Evolutionary conservation across 92 coral and sea anemone species (phyloP).

Genomic region (Bergia puertoricense): DNA sequence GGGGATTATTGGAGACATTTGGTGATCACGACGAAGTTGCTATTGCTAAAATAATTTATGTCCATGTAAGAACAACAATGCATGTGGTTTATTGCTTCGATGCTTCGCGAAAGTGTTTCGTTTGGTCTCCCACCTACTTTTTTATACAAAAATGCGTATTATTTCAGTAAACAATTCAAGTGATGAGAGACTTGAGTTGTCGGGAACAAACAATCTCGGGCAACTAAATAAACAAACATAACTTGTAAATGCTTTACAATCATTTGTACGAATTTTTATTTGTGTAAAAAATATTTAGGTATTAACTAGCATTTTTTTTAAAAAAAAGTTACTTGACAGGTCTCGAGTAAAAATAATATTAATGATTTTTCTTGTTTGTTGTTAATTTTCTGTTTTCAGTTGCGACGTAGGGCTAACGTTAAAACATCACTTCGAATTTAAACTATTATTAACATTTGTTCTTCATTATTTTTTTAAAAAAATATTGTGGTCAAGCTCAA

Average conservation of each 20-base stretch:
- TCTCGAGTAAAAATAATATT: background rate
- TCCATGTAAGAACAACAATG: background rate
- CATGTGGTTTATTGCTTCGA: conserved; percentile 1
- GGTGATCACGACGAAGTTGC: background rate
- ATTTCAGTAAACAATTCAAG: conserved; percentile 13
- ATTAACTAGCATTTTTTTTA: background rate
- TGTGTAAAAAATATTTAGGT: background rate
- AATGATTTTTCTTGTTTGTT: background rate
- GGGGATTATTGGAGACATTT: background rate
- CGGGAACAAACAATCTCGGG: background rate
- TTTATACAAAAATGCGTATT: background rate
- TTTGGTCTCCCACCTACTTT: conserved; percentile 13
- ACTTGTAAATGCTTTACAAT: background rate
- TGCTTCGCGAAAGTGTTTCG: background rate
- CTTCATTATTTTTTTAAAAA: background rate
- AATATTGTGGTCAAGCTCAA: background rate
- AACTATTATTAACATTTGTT: background rate
- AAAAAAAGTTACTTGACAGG: background rate
- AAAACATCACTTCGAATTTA: background rate
- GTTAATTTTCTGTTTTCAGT: background rate
- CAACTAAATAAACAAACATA: background rate
- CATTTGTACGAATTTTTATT: no score
- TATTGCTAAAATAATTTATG: background rate
- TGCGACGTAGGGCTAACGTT: background rate
- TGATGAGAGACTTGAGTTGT: background rate